Evolutionary conservation across 2,888 invertebrate species (phyloP), one percentile per base, ranked within the genome.

Genomic region (Spisula subtruncata): DNA sequence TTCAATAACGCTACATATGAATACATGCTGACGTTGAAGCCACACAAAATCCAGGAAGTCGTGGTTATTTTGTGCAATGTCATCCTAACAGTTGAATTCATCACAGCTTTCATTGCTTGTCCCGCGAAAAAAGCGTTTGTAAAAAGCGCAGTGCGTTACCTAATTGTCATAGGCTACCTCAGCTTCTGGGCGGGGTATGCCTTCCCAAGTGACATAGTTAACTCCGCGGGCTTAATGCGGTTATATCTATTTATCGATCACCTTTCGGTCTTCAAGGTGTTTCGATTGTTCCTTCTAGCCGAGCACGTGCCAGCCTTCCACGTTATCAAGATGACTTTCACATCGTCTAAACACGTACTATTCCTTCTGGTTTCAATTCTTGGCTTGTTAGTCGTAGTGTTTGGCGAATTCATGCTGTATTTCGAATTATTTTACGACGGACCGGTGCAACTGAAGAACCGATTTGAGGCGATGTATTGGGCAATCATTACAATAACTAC

Each of bases 401-500:
- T 90, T 41, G 88, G 88, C 1, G 79, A 79, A 56, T 71, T 90
- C 20, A 84, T 90, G 84, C 88, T 83, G 20, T 16, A 84, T 20
- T 66, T 81, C 1, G 85, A 90, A 66, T 18, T 83, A 14, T 83
- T 85, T 8, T 48, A 80, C 51, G 56, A 20, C 48, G 71, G 71
- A n/a, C n/a, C n/a, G n/a, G n/a, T n/a, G n/a, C n/a, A 84, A 6
- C 51, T 84, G 16, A 29, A 75, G 10, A 84, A 71, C 48, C n/a
- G 29, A 25, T 84, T 84, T 51, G 29, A 25, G n/a, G 75, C 84
- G 20, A 84, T 84, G 84, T 84, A 84, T 16, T 84, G 84, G 84
- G 71, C 84, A 18, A 25, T 84, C 12, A 84, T 84, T 32, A 84
- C 60, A n/a, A 20, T 86, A 18, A 83, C 82, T 46, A 83, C 81